phyloP scores from a whole-genome alignment of 1,140 invertebrate genomes.

The Bradysia coprophila region DNA sequence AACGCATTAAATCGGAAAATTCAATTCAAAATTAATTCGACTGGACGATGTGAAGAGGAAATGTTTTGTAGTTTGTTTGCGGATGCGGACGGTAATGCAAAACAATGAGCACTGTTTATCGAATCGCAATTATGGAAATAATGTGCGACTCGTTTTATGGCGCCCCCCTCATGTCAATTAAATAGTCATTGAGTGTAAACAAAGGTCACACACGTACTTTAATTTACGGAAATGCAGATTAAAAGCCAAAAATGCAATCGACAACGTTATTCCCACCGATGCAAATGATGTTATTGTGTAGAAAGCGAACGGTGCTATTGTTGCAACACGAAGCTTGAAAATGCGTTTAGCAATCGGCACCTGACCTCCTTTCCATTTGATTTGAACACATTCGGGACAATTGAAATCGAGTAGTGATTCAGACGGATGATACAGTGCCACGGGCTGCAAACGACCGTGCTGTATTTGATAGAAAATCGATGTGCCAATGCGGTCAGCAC shows the following conservation, averaged over 20 bases:
- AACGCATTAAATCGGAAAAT: no score
- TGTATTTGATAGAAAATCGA: constrained; percentile 73
- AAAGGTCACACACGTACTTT: no score
- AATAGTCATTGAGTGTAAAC: no score
- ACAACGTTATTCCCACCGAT: constrained; percentile 53
- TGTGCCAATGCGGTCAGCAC: constrained; percentile 66
- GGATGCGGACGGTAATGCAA: not conserved
- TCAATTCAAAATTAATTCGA: no score
- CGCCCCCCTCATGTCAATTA: no score
- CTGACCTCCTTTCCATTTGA: constrained; percentile 54
- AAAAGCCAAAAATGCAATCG: constrained; percentile 61
- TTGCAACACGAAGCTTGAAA: constrained; percentile 47
- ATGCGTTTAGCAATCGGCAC: constrained; percentile 57
- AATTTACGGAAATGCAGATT: constrained; percentile 73
- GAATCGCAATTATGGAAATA: no score
- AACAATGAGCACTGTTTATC: no score
- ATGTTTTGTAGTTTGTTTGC: no score
- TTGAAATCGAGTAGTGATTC: constrained; percentile 41
- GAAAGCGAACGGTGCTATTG: constrained; percentile 56
- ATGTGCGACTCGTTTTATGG: no score
- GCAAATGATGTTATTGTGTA: constrained; percentile 47
- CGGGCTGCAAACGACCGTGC: constrained; percentile 41
- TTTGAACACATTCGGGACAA: constrained; percentile 45
- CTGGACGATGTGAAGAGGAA: no score
- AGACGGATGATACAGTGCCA: constrained; percentile 58